A percentile compares a stretch with the other conserved stretches of the same genome.
Conservation (phyloP, 1,140 invertebrate genomes). For the Samia ricini region DNA sequence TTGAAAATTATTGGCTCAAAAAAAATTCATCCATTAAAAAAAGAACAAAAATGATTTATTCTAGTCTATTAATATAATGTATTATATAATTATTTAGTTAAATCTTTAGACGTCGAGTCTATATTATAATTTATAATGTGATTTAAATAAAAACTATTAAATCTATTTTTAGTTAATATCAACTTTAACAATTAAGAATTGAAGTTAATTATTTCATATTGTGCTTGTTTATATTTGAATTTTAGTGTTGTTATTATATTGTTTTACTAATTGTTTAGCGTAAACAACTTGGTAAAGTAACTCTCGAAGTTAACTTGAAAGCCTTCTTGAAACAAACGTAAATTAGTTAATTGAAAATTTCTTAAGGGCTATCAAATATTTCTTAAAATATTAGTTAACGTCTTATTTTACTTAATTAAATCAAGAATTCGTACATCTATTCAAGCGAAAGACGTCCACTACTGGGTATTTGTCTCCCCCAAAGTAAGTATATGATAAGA, state of each 20-base stretch:
- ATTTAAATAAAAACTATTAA: no score
- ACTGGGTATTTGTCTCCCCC: no score
- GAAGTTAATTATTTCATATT: background rate
- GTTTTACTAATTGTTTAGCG: slow-evolving; percentile 16
- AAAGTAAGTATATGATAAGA: no score
- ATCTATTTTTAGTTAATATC: background rate
- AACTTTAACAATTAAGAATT: background rate
- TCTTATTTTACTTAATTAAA: background rate
- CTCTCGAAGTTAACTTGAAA: slow-evolving; percentile 11
- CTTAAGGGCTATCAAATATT: background rate
- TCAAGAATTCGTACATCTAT: no score
- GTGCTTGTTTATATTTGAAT: background rate
- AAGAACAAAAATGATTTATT: no score
- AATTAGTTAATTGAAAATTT: slow-evolving; percentile 13
- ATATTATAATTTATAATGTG: no score
- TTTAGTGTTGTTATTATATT: slow-evolving; percentile 4
- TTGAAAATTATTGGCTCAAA: no score
- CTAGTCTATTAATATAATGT: no score
- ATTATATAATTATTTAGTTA: no score
- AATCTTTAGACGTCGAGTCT: no score
- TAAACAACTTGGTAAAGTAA: slow-evolving; percentile 18
- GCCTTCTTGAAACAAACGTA: slow-evolving; percentile 15
- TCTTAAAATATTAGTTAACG: background rate
- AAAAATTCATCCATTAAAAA: no score
- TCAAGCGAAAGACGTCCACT: no score